These are phyloP conservation scores for Phodopus roborovskii DNA, from an alignment of 2,113 vertebrate species.

Conservation along the genomic window DNA sequence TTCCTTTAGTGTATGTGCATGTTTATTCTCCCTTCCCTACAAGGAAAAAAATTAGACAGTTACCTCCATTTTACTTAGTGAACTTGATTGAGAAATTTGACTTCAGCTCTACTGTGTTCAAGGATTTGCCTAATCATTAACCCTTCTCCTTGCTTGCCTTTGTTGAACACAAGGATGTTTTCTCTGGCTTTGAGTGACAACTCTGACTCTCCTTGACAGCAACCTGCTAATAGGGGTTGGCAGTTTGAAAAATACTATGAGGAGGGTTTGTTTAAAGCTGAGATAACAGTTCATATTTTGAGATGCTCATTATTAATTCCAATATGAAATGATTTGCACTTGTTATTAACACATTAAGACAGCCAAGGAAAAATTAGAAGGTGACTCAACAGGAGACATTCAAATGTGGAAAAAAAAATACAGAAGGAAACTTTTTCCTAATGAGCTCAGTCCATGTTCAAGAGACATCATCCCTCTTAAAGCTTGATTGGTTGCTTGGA, in stretches of 20 bases:
- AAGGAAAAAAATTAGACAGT: not conserved
- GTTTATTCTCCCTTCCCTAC: not conserved
- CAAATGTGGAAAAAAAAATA: not conserved
- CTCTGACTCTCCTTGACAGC: not conserved
- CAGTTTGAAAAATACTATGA: not conserved
- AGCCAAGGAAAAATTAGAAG: slow-evolving; percentile 65
- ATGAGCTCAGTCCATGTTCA: not conserved
- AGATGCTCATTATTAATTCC: slow-evolving; percentile 63
- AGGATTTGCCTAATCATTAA: not conserved
- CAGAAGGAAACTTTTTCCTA: not conserved
- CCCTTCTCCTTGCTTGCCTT: not conserved
- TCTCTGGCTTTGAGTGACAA: not conserved
- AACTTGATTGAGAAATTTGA: not conserved
- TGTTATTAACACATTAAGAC: slow-evolving; percentile 65
- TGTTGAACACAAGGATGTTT: not conserved
- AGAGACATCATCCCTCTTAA: not conserved
- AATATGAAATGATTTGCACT: slow-evolving; percentile 58
- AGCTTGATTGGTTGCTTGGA: not conserved
- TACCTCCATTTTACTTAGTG: not conserved
- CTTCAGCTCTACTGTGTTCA: not conserved
- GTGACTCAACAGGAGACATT: slow-evolving; percentile 48
- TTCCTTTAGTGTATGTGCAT: not conserved
- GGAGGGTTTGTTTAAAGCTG: slow-evolving; percentile 51
- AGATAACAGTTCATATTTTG: slow-evolving; percentile 65
- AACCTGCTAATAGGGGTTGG: not conserved